Evolutionary conservation across 2,888 invertebrate genomes (phyloP).

Genomic region (Exocentrus adspersus): DNA sequence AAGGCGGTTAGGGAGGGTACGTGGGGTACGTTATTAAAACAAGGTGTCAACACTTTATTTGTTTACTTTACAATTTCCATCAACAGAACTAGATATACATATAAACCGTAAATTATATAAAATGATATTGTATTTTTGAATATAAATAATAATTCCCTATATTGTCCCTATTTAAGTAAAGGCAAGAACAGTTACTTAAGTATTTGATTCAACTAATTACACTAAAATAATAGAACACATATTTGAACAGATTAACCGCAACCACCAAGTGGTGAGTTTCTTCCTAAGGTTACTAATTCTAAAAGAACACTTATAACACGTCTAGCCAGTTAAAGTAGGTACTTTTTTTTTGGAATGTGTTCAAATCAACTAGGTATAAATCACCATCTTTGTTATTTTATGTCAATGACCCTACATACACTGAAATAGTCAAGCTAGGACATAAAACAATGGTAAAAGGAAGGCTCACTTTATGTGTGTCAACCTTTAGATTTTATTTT

Average conservation of each 20-base stretch:
- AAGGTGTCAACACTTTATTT: too few species aligned
- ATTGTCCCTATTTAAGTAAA: conserved; percentile 12
- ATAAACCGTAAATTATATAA: background rate
- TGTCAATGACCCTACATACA: too few species aligned
- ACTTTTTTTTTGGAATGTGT: conserved; percentile 21
- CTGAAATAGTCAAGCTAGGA: too few species aligned
- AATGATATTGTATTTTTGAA: background rate
- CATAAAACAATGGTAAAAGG: too few species aligned
- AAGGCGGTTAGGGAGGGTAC: too few species aligned
- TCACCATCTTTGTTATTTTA: too few species aligned
- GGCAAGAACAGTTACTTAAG: conserved; percentile 9
- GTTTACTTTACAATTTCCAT: too few species aligned
- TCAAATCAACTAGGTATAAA: background rate
- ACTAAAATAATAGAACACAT: conserved; percentile 17
- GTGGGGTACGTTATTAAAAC: too few species aligned
- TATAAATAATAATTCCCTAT: background rate
- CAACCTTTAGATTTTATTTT: too few species aligned
- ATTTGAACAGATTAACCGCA: too few species aligned
- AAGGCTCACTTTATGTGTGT: too few species aligned
- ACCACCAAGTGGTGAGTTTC: conserved; percentile 1
- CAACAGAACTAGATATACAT: too few species aligned
- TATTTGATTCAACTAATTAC: background rate
- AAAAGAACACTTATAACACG: background rate
- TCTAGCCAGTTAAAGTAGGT: conserved; percentile 14
- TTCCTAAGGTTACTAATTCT: background rate